A percentile compares a stretch with the other conserved stretches of the same genome.
Conservation (phyloP, 1,140 invertebrate species). For the Drosophila lacertosa region DNA sequence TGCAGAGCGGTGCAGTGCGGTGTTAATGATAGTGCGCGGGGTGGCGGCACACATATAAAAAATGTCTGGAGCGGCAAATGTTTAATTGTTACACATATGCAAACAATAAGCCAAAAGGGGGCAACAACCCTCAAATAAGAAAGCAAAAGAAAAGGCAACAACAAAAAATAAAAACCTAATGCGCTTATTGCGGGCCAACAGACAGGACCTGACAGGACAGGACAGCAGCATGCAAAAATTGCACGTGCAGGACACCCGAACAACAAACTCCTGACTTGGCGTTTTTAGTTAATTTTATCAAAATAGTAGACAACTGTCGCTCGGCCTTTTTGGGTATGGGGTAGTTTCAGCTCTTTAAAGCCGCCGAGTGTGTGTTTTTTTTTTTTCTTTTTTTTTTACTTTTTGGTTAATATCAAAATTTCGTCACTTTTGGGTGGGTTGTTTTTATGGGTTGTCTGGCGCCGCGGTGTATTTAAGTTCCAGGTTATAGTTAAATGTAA, state of each 20-base stretch:
- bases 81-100: slow-evolving; percentile 82
- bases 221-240: slow-evolving; percentile 65
- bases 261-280: slow-evolving; percentile 58
- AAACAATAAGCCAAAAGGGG: slow-evolving; percentile 66
- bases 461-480: slow-evolving; percentile 1
- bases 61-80: slow-evolving; percentile 72
- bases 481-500: slow-evolving; percentile 78
- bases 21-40: slow-evolving; percentile 64
- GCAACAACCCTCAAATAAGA: slow-evolving; percentile 50
- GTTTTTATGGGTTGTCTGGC: slow-evolving; percentile 26
- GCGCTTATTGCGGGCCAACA: slow-evolving; percentile 68
- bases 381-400: slow-evolving; percentile 17
- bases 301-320: slow-evolving; percentile 39
- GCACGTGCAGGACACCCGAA: slow-evolving; percentile 68
- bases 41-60: slow-evolving; percentile 60
- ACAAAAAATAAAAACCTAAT: slow-evolving; percentile 56
- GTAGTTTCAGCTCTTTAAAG: slow-evolving; percentile 63
- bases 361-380: slow-evolving; percentile 34
- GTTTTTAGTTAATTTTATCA: slow-evolving; percentile 67
- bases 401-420: slow-evolving; percentile 52
- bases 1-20: slow-evolving; percentile 38
- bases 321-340: slow-evolving; percentile 19
- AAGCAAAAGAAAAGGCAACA: slow-evolving; percentile 10
- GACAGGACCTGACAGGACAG: too few relatives aligned
- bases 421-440: slow-evolving; percentile 54